phyloP scores from a whole-genome alignment of 2,113 vertebrate species.

The Muntiacus reevesi region DNA sequence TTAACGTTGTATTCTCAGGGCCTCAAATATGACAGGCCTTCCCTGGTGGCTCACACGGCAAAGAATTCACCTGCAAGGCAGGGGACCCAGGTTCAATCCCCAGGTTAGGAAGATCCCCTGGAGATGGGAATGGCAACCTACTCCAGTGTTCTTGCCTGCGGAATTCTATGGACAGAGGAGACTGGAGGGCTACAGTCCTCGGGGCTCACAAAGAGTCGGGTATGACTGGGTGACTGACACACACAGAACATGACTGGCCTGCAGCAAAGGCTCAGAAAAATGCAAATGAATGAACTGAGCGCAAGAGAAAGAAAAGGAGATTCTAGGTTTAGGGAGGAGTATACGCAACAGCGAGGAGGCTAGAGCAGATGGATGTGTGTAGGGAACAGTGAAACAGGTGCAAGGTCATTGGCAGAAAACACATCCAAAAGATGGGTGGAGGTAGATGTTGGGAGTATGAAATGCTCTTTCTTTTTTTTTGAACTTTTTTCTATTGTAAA shows the following conservation, averaged over 20 bases:
- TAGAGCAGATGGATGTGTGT: fast-evolving
- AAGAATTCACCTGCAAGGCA: neutral
- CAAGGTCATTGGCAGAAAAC: neutral
- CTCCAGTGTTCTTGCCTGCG: neutral
- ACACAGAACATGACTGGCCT: neutral
- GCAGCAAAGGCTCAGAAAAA: neutral
- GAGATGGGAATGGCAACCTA: neutral
- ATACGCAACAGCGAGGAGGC: neutral
- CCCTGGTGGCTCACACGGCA: neutral
- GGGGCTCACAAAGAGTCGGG: neutral
- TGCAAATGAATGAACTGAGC: neutral
- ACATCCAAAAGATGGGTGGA: neutral
- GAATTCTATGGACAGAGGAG: neutral
- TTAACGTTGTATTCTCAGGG: neutral
- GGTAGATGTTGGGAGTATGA: neutral
- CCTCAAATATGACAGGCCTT: neutral
- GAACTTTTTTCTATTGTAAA: neutral
- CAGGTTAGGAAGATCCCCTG: neutral
- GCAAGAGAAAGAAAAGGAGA: neutral
- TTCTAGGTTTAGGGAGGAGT: neutral
- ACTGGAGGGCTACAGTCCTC: neutral
- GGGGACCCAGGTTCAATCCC: neutral
- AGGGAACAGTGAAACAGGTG: neutral
- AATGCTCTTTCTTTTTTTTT: neutral
- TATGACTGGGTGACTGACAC: neutral